phyloP scores from a whole-genome alignment of 2,797 vertebrate genomes.

The Coregonus ussuriensis region DNA sequence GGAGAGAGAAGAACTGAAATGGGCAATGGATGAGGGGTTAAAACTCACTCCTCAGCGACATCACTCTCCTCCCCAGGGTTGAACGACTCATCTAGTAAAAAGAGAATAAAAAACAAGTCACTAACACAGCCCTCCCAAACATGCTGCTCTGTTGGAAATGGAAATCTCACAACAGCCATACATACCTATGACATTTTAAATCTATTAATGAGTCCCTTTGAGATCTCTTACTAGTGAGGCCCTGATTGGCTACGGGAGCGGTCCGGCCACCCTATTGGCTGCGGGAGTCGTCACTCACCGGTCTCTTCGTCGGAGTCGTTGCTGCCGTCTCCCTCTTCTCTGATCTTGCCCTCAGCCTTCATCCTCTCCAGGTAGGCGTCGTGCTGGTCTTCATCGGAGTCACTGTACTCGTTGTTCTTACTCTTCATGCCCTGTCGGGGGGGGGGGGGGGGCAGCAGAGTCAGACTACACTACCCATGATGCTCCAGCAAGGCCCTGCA shows the following conservation, averaged over 20 bases:
- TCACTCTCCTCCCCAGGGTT: slow-evolving; percentile 97
- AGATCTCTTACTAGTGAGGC: no score
- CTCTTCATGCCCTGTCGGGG: slow-evolving; percentile 85
- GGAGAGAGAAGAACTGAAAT: no score
- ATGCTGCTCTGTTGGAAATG: no score
- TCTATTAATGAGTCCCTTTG: no score
- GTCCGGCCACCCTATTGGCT: neutral
- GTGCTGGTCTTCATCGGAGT: slow-evolving; percentile 93
- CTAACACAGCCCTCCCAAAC: neutral
- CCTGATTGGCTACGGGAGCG: no score
- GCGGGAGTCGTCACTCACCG: slow-evolving; percentile 69
- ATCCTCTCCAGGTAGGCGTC: slow-evolving; percentile 97
- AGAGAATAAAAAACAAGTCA: neutral
- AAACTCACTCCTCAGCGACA: slow-evolving; percentile 93
- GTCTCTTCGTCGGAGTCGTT: slow-evolving; percentile 90
- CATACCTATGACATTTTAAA: neutral
- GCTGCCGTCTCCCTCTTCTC: slow-evolving; percentile 93
- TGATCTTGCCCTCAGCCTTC: slow-evolving; percentile 97
- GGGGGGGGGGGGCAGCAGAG: neutral
- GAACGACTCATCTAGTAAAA: slow-evolving; percentile 89
- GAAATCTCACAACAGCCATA: no score
- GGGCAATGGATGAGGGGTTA: neutral
- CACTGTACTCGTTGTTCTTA: slow-evolving; percentile 87
- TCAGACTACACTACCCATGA: slow-evolving; percentile 20
- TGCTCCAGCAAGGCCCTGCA: neutral